Conservation (phyloP, 1,140 invertebrate genomes). For the Eriocheir sinensis region DNA sequence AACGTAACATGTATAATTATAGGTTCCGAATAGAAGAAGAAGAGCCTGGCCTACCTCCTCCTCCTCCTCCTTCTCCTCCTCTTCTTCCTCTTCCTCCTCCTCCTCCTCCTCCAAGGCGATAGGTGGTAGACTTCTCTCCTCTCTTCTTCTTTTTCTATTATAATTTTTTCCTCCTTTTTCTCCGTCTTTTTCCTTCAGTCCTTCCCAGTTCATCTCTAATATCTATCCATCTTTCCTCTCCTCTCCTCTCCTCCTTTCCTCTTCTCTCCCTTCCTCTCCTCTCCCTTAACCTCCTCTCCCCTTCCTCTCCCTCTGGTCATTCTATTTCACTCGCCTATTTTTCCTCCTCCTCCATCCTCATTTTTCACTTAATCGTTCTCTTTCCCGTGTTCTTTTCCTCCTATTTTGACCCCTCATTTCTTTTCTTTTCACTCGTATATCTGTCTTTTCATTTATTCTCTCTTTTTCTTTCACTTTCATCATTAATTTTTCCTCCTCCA, state of each 20-base stretch:
- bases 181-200: background rate
- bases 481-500: background rate
- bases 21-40: background rate
- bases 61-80: slow-evolving; percentile 31
- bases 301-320: background rate
- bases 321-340: background rate
- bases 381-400: background rate
- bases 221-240: slow-evolving; percentile 17
- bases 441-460: background rate
- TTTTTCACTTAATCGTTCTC: background rate
- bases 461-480: background rate
- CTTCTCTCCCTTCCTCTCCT: background rate
- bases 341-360: background rate
- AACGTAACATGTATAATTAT: slow-evolving; percentile 50
- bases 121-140: too few species aligned
- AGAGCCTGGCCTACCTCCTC: slow-evolving; percentile 23
- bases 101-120: background rate
- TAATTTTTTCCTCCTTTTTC: background rate
- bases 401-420: background rate
- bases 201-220: background rate
- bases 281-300: background rate
- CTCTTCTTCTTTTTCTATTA: background rate
- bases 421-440: background rate
- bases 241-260: background rate
- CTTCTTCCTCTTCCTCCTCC: background rate